Percentiles rank a stretch among this genome's conserved stretches.
Evolutionary conservation across 2,888 invertebrate genomes (phyloP).

Genomic region (Artemia sp.): DNA sequence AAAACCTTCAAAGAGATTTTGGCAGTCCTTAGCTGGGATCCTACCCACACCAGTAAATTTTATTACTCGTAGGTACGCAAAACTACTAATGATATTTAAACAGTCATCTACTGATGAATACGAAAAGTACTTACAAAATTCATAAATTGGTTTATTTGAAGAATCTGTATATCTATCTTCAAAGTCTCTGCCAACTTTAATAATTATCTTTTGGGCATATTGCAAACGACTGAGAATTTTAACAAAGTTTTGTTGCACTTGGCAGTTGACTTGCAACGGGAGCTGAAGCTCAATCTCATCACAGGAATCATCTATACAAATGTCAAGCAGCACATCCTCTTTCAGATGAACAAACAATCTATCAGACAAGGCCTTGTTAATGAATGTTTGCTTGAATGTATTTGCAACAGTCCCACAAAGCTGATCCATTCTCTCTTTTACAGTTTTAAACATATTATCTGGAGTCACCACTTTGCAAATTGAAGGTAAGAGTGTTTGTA

Average conservation of each 20-base stretch:
- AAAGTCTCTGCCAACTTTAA: slow-evolving; percentile 11
- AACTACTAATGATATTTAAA: neutral
- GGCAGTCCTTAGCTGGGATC: neutral
- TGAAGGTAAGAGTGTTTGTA: neutral
- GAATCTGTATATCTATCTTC: neutral
- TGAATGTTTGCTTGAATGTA: neutral
- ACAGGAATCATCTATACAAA: neutral
- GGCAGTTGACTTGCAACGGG: neutral
- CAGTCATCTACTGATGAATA: neutral
- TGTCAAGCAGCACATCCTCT: slow-evolving; percentile 1
- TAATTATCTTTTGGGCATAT: neutral
- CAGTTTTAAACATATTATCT: neutral
- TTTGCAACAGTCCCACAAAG: neutral
- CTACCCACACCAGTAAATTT: neutral
- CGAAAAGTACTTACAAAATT: neutral
- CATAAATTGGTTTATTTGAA: neutral
- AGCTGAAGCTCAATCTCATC: slow-evolving; percentile 7
- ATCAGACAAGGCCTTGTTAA: neutral
- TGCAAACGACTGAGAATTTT: neutral
- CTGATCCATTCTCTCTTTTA: neutral
- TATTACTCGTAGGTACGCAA: neutral
- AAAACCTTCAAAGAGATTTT: neutral
- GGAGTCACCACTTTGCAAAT: slow-evolving; percentile 1
- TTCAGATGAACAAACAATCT: neutral
- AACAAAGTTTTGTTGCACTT: neutral